Conservation (phyloP, 2,797 vertebrate genomes). For the Triplophysa yarkandensis region DNA sequence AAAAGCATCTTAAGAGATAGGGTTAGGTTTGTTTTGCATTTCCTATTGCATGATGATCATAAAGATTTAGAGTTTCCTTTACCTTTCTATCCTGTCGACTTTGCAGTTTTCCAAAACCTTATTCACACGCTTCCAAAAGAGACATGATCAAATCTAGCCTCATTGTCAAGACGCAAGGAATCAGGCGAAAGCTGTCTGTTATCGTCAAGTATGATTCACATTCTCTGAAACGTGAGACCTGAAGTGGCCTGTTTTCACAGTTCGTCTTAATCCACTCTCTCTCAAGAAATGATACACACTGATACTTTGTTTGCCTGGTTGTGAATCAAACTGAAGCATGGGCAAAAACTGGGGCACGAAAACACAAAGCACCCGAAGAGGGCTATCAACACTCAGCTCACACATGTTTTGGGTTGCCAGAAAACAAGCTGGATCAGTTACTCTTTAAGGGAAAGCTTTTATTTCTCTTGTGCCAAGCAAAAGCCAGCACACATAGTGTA, state of each 20-base stretch:
- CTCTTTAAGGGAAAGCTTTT: background rate
- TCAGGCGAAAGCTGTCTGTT: background rate
- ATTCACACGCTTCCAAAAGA: background rate
- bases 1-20: too few species aligned
- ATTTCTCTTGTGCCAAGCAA: background rate
- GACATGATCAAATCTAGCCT: background rate
- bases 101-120: conserved; percentile 10
- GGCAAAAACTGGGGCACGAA: conserved; percentile 9
- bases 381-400: conserved; percentile 32
- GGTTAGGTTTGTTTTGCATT: too few species aligned
- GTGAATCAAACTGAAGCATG: conserved; percentile 4
- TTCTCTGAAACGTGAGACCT: conserved; percentile 40
- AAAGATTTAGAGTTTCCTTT: background rate
- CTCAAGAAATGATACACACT: background rate
- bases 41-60: background rate
- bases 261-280: conserved; percentile 4
- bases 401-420: conserved; percentile 23
- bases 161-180: background rate
- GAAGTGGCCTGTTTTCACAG: background rate
- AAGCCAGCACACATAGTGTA: background rate
- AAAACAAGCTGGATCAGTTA: conserved; percentile 18
- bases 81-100: conserved; percentile 9
- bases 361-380: background rate
- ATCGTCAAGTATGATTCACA: background rate
- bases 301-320: background rate